Base-by-base conservation (phyloP, 2,113 vertebrate species). In the Campylorhamphus procurvoides region DNA sequence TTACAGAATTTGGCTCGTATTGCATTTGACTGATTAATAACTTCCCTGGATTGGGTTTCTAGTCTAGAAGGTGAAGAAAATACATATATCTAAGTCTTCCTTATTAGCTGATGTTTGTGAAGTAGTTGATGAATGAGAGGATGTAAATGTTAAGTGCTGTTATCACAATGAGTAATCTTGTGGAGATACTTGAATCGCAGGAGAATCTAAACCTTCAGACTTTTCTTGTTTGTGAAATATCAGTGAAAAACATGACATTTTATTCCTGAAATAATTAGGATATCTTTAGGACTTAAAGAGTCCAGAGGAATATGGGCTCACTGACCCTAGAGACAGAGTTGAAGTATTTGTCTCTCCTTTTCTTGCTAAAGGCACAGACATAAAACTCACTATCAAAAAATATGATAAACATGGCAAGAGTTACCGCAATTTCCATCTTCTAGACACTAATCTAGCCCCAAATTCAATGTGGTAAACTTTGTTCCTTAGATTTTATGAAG, bases 21-120 rank as follows among this genome's bases (percentile, higher is more conserved):
- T 47, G 10, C 17, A 5, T 71, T 78, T 90, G 68, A 66, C 66
- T 94, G 73, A 91, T 96, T 53, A 94, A 73, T 90, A 60, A 71
- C 49, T 90, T 92, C 53, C 77, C n/a, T 92, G 64, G 68, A 60
- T 35, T 92, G 12, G 28, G 22, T 93, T 96, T 92, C 94, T 60
- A 28, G 73, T 60, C 60, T 78, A 53, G 67, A 89, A 93, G 66
- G 58, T 29, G 77, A 84, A 72, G 49, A 95, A 93, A 94, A 93
- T 44, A 90, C 80, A 84, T 79, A 77, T 46, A 7, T 83, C 23
- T 23, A n/a, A 84, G 8, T 78, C 83, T 75, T 17, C 73, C 18
- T 27, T 94, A 69, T 79, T 89, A 75, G 58, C 49, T 87, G 66
- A 55, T 87, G 58, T 37, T 84, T 92, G 44, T 68, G 73, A 92